These are phyloP conservation scores for Sardinella longiceps DNA, from an alignment of 2,797 vertebrate genomes.

Conservation along the genomic window DNA sequence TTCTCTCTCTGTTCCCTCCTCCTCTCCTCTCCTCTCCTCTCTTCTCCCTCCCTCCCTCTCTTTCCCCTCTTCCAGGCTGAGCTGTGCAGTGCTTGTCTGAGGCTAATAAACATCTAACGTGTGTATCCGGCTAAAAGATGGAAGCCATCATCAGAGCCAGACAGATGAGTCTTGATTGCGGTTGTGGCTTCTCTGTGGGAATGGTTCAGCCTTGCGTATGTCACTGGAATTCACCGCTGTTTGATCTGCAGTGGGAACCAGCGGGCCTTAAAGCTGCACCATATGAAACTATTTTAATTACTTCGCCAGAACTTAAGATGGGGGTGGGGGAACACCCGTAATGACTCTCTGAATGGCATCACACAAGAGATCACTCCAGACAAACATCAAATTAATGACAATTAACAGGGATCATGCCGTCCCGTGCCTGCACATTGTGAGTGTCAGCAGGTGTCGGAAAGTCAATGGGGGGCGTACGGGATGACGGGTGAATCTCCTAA, in stretches of 20 bases:
- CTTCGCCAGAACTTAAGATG: conserved; percentile 59
- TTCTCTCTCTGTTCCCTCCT: background rate
- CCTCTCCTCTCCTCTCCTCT: background rate
- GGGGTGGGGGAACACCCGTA: conserved; percentile 49
- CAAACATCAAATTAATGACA: conserved; percentile 68
- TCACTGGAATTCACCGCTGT: conserved; percentile 63
- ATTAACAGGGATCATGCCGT: conserved; percentile 65
- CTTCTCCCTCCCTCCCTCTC: background rate
- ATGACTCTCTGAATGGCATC: conserved; percentile 54
- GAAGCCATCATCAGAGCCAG: conserved; percentile 53
- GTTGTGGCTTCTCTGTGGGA: conserved; percentile 46
- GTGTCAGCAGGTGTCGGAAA: conserved; percentile 48
- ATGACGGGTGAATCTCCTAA: conserved; percentile 79
- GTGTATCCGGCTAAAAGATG: conserved; percentile 44
- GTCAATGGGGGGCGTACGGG: conserved; percentile 64
- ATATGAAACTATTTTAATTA: conserved; percentile 73
- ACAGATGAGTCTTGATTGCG: conserved; percentile 62
- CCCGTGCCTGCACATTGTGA: conserved; percentile 44
- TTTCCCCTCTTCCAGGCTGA: background rate
- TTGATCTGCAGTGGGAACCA: conserved; percentile 64
- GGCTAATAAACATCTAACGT: conserved; percentile 3
- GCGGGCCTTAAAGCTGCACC: conserved; percentile 66
- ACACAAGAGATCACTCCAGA: conserved; percentile 58
- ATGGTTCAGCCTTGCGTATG: conserved; percentile 45
- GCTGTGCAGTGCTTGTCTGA: background rate